These are phyloP conservation scores for Donacobius atricapilla DNA, from an alignment of 2,113 vertebrate genomes.

Conservation along the genomic window DNA sequence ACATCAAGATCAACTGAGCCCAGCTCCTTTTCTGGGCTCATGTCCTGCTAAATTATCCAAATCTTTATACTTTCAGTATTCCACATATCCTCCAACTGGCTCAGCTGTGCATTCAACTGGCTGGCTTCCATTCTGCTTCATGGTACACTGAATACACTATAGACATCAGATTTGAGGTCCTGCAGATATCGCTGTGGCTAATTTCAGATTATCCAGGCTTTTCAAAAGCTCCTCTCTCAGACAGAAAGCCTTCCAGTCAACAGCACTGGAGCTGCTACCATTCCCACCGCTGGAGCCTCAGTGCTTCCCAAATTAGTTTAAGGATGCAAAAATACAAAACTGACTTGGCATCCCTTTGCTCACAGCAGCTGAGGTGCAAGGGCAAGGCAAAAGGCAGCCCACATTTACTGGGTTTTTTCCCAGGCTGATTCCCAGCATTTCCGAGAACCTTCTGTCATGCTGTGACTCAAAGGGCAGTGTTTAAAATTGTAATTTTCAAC, in stretches of 20 bases:
- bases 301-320: not conserved
- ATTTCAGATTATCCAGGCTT: not conserved
- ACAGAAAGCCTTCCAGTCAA: not conserved
- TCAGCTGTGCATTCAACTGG: not conserved
- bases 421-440: not conserved
- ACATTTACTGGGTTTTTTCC: not conserved
- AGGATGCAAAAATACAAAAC: not conserved
- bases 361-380: not conserved
- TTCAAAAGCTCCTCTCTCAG: not conserved
- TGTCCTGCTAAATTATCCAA: not conserved
- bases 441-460: not conserved
- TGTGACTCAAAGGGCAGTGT: not conserved
- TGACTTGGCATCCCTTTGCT: fast-evolving
- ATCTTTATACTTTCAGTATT: not conserved
- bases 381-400: not conserved
- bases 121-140: not conserved
- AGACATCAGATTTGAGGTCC: not conserved
- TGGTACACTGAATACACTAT: not conserved
- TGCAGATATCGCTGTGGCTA: not conserved
- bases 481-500: not conserved
- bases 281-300: not conserved
- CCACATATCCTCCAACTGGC: not conserved
- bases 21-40: not conserved
- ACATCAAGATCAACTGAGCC: not conserved
- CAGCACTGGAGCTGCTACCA: not conserved